These are phyloP conservation scores for Oligia latruncula DNA, from an alignment of 2,888 invertebrate genomes.

Conservation along the genomic window DNA sequence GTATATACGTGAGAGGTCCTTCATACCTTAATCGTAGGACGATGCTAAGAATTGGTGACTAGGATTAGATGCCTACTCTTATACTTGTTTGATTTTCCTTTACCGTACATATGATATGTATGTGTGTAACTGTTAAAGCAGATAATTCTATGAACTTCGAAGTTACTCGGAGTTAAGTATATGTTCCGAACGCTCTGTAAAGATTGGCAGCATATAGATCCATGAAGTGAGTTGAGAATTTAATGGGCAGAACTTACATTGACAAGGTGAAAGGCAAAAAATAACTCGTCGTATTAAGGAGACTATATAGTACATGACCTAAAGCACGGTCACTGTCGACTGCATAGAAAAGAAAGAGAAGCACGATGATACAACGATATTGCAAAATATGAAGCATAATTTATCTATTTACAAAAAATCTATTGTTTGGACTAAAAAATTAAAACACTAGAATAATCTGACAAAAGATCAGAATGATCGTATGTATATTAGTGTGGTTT, in stretches of 20 bases:
- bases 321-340: too few species aligned
- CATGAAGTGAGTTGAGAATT: constrained; percentile 1
- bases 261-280: constrained; percentile 15
- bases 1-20: constrained; percentile 17
- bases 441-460: too few species aligned
- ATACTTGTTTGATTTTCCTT: neutral
- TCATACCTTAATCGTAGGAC: constrained; percentile 8
- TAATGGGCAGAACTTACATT: neutral
- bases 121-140: neutral
- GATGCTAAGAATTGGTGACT: constrained; percentile 35
- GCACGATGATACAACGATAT: too few species aligned
- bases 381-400: too few species aligned
- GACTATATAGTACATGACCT: too few species aligned
- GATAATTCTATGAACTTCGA: neutral
- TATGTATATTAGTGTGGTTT: too few species aligned
- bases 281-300: constrained; percentile 7
- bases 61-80: too few species aligned
- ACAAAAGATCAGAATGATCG: too few species aligned
- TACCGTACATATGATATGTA: neutral
- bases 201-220: neutral
- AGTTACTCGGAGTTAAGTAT: neutral
- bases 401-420: too few species aligned
- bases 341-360: too few species aligned
- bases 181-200: neutral
- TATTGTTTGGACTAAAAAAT: too few species aligned